These are phyloP conservation scores for Operophtera brumata DNA, from an alignment of 2,888 invertebrate genomes.

Conservation along the genomic window DNA sequence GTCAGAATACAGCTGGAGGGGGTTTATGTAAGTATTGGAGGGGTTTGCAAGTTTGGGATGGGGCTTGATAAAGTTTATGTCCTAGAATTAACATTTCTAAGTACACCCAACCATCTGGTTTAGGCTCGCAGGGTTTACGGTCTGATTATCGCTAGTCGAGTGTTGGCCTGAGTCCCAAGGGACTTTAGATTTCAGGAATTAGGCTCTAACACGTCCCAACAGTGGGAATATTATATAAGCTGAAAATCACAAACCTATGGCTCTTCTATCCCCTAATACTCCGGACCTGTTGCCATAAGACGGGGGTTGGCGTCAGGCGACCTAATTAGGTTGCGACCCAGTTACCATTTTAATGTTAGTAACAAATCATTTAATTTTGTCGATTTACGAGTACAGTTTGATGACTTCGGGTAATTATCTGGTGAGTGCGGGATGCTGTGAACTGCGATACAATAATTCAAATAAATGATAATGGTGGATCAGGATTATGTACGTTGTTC, in stretches of 20 bases:
- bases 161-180: too few relatives aligned
- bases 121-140: too few relatives aligned
- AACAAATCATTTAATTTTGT: constrained; percentile 51
- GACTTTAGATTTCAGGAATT: too few relatives aligned
- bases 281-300: constrained; percentile 48
- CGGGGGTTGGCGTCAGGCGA: constrained; percentile 58
- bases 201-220: too few relatives aligned
- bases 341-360: constrained; percentile 64
- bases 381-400: constrained; percentile 46
- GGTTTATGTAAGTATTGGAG: background rate
- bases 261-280: background rate
- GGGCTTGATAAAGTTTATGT: too few relatives aligned
- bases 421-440: constrained; percentile 18
- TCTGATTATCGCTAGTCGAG: too few relatives aligned
- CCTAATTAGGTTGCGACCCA: constrained; percentile 76
- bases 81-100: too few relatives aligned
- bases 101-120: too few relatives aligned
- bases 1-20: background rate
- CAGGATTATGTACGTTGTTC: too few relatives aligned
- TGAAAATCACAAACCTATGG: too few relatives aligned
- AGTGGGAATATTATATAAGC: too few relatives aligned
- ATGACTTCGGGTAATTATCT: constrained; percentile 25
- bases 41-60: too few relatives aligned
- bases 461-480: background rate
- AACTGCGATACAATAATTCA: constrained; percentile 8